phyloP scores from a whole-genome alignment of 2,888 invertebrate genomes.

The Gasteruption jaculator region DNA sequence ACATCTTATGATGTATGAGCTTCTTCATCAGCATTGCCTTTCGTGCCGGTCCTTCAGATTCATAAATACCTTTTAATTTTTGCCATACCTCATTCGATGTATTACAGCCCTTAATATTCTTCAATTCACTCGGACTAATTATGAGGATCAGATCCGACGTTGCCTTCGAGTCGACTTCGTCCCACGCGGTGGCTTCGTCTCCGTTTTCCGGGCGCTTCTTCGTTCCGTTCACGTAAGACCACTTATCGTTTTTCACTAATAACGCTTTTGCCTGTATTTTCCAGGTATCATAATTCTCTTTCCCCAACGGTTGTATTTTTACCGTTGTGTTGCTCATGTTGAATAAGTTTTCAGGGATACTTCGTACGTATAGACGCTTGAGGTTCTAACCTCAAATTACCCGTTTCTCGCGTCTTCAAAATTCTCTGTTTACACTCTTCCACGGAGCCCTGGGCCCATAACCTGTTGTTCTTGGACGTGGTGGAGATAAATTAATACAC shows the following conservation, averaged over 20 bases:
- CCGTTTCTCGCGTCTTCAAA: too few species aligned
- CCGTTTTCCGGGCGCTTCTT: not conserved
- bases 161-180: constrained; percentile 13
- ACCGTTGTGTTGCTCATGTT: constrained; percentile 2
- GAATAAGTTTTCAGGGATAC: too few species aligned
- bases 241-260: constrained; percentile 7
- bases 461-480: too few species aligned
- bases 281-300: constrained; percentile 14
- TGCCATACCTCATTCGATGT: constrained; percentile 19
- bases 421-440: not conserved
- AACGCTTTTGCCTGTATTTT: constrained; percentile 1
- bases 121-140: constrained; percentile 15
- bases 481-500: too few species aligned
- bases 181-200: constrained; percentile 8
- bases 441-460: too few species aligned
- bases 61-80: constrained; percentile 13
- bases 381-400: too few species aligned
- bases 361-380: too few species aligned
- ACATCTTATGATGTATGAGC: constrained; percentile 19
- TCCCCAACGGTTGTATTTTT: constrained; percentile 1
- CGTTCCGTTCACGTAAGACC: constrained; percentile 6
- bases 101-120: constrained; percentile 15
- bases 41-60: constrained; percentile 17
- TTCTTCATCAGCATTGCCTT: constrained; percentile 21
- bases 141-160: constrained; percentile 16